A percentile compares a stretch with the other conserved stretches of the same genome.
Evolutionary conservation across 1,140 invertebrate genomes (phyloP).

Genomic region (Agraylea sexmaculata): DNA sequence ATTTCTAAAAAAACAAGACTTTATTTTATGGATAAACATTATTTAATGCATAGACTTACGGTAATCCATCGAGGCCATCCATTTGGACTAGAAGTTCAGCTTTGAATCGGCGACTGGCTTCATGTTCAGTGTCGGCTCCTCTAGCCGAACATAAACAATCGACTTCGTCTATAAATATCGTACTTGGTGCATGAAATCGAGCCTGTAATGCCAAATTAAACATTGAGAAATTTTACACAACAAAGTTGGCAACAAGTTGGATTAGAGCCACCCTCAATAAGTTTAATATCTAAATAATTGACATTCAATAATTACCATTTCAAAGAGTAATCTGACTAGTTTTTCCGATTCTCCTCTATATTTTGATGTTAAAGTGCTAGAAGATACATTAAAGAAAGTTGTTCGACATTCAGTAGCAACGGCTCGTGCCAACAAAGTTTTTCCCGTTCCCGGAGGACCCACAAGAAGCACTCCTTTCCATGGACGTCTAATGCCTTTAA

Average conservation of each 20-base stretch:
- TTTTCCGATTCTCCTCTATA: constrained; percentile 98
- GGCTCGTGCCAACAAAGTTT: constrained; percentile 96
- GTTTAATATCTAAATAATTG: too few relatives aligned
- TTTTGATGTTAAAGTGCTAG: constrained; percentile 94
- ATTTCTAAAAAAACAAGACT: constrained; percentile 26
- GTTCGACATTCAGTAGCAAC: constrained; percentile 98
- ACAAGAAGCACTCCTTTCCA: constrained; percentile 85
- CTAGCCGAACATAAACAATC: constrained; percentile 93
- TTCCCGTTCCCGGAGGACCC: constrained; percentile 89
- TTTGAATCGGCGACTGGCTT: constrained; percentile 97
- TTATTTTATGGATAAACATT: constrained; percentile 3
- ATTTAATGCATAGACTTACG: constrained; percentile 24
- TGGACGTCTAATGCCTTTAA: constrained; percentile 66
- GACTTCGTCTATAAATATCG: constrained; percentile 99
- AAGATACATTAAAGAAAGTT: constrained; percentile 98
- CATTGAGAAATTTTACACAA: constrained; percentile 34
- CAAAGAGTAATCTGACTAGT: constrained; percentile 91
- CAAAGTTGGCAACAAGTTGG: too few relatives aligned
- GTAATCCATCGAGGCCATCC: constrained; percentile 68
- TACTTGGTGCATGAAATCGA: constrained; percentile 95
- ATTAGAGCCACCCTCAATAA: too few relatives aligned
- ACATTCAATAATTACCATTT: too few relatives aligned
- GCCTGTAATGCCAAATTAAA: constrained; percentile 50
- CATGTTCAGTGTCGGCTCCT: constrained; percentile 94
- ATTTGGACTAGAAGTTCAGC: constrained; percentile 97